Evolutionary conservation across 2,113 vertebrate species (phyloP).

Genomic region (Loxodonta africana): DNA sequence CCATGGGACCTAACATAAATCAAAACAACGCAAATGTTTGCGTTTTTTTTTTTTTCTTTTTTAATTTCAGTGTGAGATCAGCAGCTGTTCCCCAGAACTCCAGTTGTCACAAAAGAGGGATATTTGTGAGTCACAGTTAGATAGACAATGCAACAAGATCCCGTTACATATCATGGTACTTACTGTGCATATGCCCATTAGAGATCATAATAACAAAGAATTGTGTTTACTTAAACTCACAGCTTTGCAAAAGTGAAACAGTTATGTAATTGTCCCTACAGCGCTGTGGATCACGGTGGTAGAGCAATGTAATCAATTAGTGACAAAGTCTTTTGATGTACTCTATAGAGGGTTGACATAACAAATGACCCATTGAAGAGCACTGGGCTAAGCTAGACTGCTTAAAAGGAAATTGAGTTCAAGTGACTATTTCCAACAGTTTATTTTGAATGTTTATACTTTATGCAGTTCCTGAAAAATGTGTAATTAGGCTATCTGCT

Average conservation of each 20-base stretch:
- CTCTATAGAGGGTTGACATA: slow-evolving; percentile 59
- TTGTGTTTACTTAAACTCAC: slow-evolving; percentile 85
- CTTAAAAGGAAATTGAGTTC: slow-evolving; percentile 71
- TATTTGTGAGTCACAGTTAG: slow-evolving; percentile 86
- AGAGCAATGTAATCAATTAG: slow-evolving; percentile 80
- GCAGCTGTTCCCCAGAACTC: slow-evolving; percentile 91
- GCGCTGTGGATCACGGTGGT: slow-evolving; percentile 83
- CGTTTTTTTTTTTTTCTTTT: slow-evolving; percentile 29
- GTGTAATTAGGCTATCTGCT: slow-evolving; percentile 76
- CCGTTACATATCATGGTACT: slow-evolving; percentile 86
- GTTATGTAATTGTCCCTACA: slow-evolving; percentile 86
- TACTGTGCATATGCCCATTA: slow-evolving; percentile 76
- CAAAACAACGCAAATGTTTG: slow-evolving; percentile 87
- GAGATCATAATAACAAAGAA: slow-evolving; percentile 87
- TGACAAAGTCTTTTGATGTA: slow-evolving; percentile 78
- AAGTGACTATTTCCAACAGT: slow-evolving; percentile 82
- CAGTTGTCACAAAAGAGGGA: slow-evolving; percentile 84
- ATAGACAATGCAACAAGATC: slow-evolving; percentile 87
- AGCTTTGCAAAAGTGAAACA: slow-evolving; percentile 84
- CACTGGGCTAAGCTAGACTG: slow-evolving; percentile 61
- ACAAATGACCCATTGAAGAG: slow-evolving; percentile 64
- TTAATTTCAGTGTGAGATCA: slow-evolving; percentile 88
- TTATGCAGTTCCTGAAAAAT: slow-evolving; percentile 73
- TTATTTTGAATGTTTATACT: slow-evolving; percentile 82
- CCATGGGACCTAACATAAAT: slow-evolving; percentile 89